These are phyloP conservation scores for Coranthus polyacanthus DNA, from an alignment of 2,797 vertebrate genomes.

Conservation along the genomic window DNA sequence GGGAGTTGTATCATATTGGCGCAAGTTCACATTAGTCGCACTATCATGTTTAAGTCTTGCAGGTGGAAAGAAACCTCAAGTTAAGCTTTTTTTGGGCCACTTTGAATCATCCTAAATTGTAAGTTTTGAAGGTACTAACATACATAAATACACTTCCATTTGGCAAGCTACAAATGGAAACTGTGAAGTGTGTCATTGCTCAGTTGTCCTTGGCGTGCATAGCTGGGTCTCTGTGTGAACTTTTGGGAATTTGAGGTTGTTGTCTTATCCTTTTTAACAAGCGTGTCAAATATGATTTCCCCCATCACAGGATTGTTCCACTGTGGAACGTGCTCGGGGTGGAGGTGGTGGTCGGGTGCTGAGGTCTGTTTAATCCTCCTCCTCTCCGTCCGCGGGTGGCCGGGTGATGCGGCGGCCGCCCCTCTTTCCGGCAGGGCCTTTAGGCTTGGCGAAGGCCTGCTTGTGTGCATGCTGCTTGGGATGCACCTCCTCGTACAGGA, in stretches of 20 bases:
- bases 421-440: constrained; percentile 93
- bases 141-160: constrained; percentile 72
- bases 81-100: constrained; percentile 49
- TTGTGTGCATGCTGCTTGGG: constrained; percentile 97
- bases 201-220: constrained; percentile 85
- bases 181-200: constrained; percentile 74
- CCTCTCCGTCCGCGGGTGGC: constrained; percentile 89
- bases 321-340: constrained; percentile 65
- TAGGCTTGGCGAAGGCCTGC: constrained; percentile 95
- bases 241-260: constrained; percentile 63
- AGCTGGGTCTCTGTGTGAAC: constrained; percentile 79
- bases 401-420: constrained; percentile 94
- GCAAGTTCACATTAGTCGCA: constrained; percentile 72
- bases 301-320: constrained; percentile 76
- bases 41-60: constrained; percentile 44
- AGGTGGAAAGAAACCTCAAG: constrained; percentile 60
- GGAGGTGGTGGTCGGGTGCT: constrained; percentile 39
- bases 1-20: constrained; percentile 62
- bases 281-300: constrained; percentile 58
- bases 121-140: constrained; percentile 55
- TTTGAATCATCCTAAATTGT: constrained; percentile 36
- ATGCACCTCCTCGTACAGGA: constrained; percentile 97
- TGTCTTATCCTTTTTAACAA: constrained; percentile 64
- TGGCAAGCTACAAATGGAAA: constrained; percentile 80
- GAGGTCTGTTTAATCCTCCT: constrained; percentile 88